phyloP scores from a whole-genome alignment of 2,888 invertebrate genomes.

The Mamestra brassicae region DNA sequence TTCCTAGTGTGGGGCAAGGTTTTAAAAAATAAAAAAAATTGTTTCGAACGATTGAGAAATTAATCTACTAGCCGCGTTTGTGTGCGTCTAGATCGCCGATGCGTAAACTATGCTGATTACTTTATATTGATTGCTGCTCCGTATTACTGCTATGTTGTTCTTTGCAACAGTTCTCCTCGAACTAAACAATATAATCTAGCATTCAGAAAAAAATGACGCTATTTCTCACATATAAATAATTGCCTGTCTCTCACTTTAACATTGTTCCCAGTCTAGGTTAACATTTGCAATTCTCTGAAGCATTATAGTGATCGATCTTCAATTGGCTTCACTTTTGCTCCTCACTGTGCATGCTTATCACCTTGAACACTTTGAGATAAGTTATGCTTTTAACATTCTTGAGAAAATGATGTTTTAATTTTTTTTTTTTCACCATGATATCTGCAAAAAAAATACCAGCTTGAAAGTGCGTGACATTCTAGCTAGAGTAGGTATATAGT shows the following conservation, averaged over 20 bases:
- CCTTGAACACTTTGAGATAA: constrained; percentile 36
- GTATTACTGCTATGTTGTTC: background rate
- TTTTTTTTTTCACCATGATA: too few relatives aligned
- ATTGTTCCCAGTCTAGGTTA: constrained; percentile 10
- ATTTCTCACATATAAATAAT: constrained; percentile 22
- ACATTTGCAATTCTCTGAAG: constrained; percentile 22
- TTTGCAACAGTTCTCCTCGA: background rate
- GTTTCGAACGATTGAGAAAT: constrained; percentile 69
- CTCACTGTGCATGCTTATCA: constrained; percentile 17
- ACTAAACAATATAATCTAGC: constrained; percentile 1
- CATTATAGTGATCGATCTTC: constrained; percentile 46
- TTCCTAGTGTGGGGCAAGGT: too few relatives aligned
- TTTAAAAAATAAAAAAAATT: too few relatives aligned
- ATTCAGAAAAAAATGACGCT: background rate
- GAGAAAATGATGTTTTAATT: too few relatives aligned
- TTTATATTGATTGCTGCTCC: constrained; percentile 23
- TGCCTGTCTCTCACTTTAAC: background rate
- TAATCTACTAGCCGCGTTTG: constrained; percentile 58
- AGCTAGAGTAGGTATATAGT: too few relatives aligned
- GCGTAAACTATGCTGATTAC: constrained; percentile 41
- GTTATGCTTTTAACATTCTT: too few relatives aligned
- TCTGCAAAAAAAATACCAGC: background rate
- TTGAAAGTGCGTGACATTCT: background rate
- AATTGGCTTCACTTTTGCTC: constrained; percentile 38
- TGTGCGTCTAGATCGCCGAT: constrained; percentile 22